Evolutionary conservation across 37 sponge, comb jelly and placozoan species (phyloP).

Genomic region (Cliona cf. orientalis): DNA sequence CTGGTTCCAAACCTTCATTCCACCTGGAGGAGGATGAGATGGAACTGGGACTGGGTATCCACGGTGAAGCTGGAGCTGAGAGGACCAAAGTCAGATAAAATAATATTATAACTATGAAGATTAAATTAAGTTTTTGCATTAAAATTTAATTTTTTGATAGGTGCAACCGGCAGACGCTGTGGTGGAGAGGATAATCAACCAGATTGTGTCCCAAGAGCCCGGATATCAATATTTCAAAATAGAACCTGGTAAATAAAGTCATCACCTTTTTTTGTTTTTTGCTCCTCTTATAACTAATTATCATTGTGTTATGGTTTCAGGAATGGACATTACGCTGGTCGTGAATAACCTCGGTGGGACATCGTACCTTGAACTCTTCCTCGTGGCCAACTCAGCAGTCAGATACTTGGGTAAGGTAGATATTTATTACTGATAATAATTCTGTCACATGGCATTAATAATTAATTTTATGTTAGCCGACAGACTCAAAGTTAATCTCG

Average conservation of each 20-base stretch:
- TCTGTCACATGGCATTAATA: background rate
- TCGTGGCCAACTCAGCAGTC: conserved; percentile 82
- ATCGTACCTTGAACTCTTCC: conserved; percentile 88
- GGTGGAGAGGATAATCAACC: conserved; percentile 66
- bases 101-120: background rate
- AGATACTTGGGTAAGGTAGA: conserved; percentile 66
- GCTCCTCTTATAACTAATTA: background rate
- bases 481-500: conserved; percentile 34
- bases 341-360: conserved; percentile 98
- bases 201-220: conserved; percentile 58
- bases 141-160: conserved; percentile 6
- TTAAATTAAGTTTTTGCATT: background rate
- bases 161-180: conserved; percentile 70
- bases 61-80: conserved; percentile 95
- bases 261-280: background rate
- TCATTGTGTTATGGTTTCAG: conserved; percentile 3
- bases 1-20: conserved; percentile 87
- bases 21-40: conserved; percentile 78
- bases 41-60: conserved; percentile 95
- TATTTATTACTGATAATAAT: background rate
- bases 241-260: conserved; percentile 24
- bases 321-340: conserved; percentile 79
- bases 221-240: conserved; percentile 71
- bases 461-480: background rate
- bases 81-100: conserved; percentile 55